Base-by-base conservation (phyloP, 2,888 invertebrate genomes). In the Dolichopus griseipennis region DNA sequence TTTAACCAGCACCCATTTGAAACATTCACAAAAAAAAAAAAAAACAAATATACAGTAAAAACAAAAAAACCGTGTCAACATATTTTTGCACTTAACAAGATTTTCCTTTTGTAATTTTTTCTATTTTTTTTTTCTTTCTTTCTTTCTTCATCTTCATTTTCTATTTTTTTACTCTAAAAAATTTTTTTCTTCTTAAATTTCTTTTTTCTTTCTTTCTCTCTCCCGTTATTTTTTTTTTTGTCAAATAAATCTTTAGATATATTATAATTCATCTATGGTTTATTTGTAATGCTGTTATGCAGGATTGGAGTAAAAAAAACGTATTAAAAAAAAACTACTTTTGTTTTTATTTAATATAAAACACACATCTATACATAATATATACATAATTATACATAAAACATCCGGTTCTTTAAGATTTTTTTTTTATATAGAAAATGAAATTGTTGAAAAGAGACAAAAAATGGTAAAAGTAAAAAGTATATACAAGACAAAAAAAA, bases 1-100 rank as follows among this genome's bases (percentile, higher is more conserved):
- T 52, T 52, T 15, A 52, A 52, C 52, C 52, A 52, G 15, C 52
- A 52, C 52, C 52, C 52, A 52, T 52, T 52, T 27, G 5, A 52
- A 52, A 52, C 52, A 52, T 52, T 52, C 2, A 52, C 52, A 64
- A 64, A 27, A 27, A 27, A 27, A 27, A 27, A 27, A 27, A 27
- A 27, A 27, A 27, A 5, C 27, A 5, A 27, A 27, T n/a, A 27
- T 27, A 27, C 2, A 27, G n/a, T n/a, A 27, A 27, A 27, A 27
- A 27, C 2, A 27, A 27, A 27, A 27, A 64, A 64, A 34, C 33
- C 33, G 34, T 64, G 64, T 64, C 64, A 64, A 64, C 64, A 64
- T 64, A 33, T 37, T 64, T 64, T 64, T 64, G 64, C 64, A 64
- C 64, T 64, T 64, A 64, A 64, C 33, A 33, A 33, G 10, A 21